These are phyloP conservation scores for Charadrius vociferus DNA, from an alignment of 2,113 vertebrate genomes.

Conservation along the genomic window DNA sequence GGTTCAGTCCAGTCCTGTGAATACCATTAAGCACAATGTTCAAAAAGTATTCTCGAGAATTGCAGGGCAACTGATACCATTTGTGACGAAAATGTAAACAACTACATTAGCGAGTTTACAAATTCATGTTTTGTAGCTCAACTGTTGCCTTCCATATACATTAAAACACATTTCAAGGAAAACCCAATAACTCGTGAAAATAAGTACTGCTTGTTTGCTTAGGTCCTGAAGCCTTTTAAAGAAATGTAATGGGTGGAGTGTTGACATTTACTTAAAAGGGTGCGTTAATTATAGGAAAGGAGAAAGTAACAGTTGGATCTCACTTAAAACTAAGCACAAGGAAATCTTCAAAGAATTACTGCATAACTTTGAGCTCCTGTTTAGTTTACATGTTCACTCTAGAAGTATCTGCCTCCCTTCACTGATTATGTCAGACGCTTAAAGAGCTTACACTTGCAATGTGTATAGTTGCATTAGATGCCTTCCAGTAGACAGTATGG, in stretches of 20 bases:
- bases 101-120: not conserved
- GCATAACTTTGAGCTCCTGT: not conserved
- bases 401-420: not conserved
- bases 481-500: not conserved
- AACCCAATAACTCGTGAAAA: not conserved
- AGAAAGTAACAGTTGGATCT: not conserved
- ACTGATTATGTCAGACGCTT: not conserved
- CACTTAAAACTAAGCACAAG: not conserved
- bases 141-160: not conserved
- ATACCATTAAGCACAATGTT: not conserved
- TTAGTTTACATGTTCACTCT: not conserved
- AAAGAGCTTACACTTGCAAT: not conserved
- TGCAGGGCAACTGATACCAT: not conserved
- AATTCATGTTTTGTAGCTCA: not conserved
- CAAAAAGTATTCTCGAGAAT: not conserved
- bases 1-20: not conserved
- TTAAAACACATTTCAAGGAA: not conserved
- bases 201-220: not conserved
- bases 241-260: not conserved
- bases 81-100: not conserved
- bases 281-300: constrained; percentile 1
- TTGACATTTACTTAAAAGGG: not conserved
- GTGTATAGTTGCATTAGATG: not conserved
- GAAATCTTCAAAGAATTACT: not conserved
- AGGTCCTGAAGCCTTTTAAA: not conserved